Evolutionary conservation across 2,797 vertebrate genomes (phyloP).

Genomic region (Ciconia nigra): DNA sequence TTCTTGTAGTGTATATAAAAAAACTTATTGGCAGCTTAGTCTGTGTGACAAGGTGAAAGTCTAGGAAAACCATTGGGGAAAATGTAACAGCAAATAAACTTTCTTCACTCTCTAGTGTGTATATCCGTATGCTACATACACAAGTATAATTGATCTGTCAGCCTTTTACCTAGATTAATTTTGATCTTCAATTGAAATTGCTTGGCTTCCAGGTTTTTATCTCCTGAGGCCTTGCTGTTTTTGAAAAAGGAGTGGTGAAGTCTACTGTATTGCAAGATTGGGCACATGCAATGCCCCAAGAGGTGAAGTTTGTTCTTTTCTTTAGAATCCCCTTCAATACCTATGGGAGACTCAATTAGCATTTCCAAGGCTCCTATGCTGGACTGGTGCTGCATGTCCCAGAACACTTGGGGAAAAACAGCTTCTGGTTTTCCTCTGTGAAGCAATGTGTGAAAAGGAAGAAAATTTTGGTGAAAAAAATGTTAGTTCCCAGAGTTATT

Average conservation of each 20-base stretch:
- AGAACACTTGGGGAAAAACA: neutral
- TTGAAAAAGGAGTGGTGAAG: fast-evolving
- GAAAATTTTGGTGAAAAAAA: neutral
- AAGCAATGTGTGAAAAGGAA: neutral
- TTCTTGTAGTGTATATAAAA: neutral
- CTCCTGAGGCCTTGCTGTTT: neutral
- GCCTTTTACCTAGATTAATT: neutral
- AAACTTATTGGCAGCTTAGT: fast-evolving
- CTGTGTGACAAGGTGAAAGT: neutral
- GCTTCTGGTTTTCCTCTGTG: neutral
- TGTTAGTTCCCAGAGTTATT: neutral
- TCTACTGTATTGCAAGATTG: neutral
- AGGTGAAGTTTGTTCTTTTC: neutral
- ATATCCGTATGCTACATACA: neutral
- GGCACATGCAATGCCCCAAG: neutral
- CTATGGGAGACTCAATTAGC: neutral
- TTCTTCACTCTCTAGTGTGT: neutral
- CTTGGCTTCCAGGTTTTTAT: neutral
- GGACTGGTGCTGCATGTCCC: neutral
- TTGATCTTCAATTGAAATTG: neutral
- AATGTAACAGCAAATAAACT: neutral
- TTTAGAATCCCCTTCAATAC: neutral
- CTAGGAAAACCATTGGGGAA: neutral
- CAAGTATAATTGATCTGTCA: neutral
- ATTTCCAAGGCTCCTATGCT: neutral